These are phyloP conservation scores for Furnarius figulus DNA, from an alignment of 2,113 vertebrate genomes.

Conservation along the genomic window DNA sequence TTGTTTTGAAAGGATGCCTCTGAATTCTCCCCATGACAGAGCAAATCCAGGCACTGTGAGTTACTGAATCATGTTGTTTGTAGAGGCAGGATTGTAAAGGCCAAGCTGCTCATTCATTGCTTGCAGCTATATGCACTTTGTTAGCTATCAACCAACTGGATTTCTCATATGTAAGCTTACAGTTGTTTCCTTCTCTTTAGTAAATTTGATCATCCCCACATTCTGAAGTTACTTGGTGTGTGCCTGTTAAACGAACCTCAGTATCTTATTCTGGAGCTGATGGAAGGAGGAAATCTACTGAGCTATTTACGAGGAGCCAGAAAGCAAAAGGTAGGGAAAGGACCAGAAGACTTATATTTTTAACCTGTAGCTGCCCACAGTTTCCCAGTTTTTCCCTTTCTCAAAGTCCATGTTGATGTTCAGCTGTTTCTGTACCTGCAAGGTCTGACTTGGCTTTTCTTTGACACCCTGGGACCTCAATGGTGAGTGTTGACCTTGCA, in stretches of 20 bases:
- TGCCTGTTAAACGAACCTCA: constrained; percentile 78
- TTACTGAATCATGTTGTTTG: neutral
- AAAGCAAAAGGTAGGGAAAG: constrained; percentile 39
- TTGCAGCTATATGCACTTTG: neutral
- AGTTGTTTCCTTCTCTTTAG: constrained; percentile 38
- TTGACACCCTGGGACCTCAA: neutral
- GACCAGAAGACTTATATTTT: neutral
- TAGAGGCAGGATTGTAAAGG: neutral
- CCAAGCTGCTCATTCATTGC: neutral
- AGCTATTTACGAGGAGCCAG: constrained; percentile 76
- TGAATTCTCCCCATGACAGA: neutral
- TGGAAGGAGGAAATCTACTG: constrained; percentile 82
- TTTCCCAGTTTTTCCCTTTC: neutral
- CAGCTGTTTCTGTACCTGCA: neutral
- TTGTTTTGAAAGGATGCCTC: neutral
- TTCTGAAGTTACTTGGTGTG: constrained; percentile 79
- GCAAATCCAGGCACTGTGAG: neutral
- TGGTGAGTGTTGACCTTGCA: neutral
- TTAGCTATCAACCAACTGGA: neutral
- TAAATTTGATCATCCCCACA: constrained; percentile 81
- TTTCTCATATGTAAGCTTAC: neutral
- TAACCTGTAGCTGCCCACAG: neutral
- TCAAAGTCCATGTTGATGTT: neutral
- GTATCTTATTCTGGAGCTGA: constrained; percentile 80
- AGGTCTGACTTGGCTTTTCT: neutral